Percentiles rank a stretch among this genome's conserved stretches.
Conservation (phyloP, 2,888 invertebrate species). For the Ametastegia equiseti region DNA sequence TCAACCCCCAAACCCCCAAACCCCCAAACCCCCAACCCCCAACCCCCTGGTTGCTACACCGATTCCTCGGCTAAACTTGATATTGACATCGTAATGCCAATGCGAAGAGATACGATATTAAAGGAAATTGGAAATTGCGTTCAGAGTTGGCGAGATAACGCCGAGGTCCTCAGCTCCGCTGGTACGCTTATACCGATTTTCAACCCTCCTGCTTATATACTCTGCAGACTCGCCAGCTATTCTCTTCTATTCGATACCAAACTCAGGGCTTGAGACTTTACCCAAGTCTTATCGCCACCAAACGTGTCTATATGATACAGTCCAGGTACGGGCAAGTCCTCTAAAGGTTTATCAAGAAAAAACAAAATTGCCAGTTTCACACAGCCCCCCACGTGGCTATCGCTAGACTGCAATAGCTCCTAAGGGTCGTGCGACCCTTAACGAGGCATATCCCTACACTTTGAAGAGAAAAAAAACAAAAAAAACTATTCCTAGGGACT, state of each 20-base stretch:
- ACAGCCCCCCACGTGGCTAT: too few relatives aligned
- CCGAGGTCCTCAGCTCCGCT: background rate
- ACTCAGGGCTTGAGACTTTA: background rate
- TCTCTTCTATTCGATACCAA: background rate
- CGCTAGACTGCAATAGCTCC: background rate
- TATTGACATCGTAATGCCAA: slow-evolving; percentile 62
- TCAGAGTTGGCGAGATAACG: slow-evolving; percentile 38
- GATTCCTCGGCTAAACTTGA: slow-evolving; percentile 59
- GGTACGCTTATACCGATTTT: background rate
- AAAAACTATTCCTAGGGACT: too few relatives aligned
- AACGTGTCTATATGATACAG: background rate
- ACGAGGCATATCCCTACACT: background rate
- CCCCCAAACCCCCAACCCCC: too few relatives aligned
- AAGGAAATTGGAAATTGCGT: slow-evolving; percentile 47
- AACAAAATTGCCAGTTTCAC: background rate
- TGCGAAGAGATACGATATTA: slow-evolving; percentile 56
- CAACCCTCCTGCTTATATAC: background rate
- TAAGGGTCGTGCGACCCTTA: background rate
- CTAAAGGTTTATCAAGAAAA: background rate
- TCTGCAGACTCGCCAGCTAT: background rate
- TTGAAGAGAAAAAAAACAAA: too few relatives aligned
- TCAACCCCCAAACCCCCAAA: too few relatives aligned
- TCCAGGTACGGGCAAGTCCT: background rate
- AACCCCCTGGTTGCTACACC: too few relatives aligned
- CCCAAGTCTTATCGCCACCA: slow-evolving; percentile 1